Conservation (phyloP, 64 coral and sea anemone species). For the Montipora capricornis region DNA sequence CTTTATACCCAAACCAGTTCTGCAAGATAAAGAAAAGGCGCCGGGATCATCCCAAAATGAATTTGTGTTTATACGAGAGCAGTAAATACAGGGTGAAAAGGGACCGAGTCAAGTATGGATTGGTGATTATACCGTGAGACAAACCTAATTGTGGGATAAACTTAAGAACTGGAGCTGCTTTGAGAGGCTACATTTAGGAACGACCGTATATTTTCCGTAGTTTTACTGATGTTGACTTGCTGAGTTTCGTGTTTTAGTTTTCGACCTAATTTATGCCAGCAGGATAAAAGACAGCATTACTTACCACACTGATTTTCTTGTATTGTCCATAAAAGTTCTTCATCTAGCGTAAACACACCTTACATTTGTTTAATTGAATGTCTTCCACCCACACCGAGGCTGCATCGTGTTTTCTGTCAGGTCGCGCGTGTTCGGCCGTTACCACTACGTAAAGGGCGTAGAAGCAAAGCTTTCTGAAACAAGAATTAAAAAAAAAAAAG, state of each 20-base stretch:
- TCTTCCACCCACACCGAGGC: slow-evolving; percentile 65
- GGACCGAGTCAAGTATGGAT: too few relatives aligned
- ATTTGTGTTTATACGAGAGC: too few relatives aligned
- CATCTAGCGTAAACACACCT: slow-evolving; percentile 57
- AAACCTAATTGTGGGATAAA: too few relatives aligned
- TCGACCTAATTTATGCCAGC: too few relatives aligned
- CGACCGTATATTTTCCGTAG: too few relatives aligned
- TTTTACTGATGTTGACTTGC: too few relatives aligned
- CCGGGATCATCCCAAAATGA: too few relatives aligned
- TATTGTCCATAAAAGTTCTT: slow-evolving; percentile 64
- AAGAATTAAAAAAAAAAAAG: not conserved
- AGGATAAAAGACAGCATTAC: not conserved
- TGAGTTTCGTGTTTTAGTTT: too few relatives aligned
- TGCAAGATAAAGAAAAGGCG: not conserved
- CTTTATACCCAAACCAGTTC: not conserved
- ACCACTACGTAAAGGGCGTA: slow-evolving; percentile 13
- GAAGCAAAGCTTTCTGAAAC: not conserved
- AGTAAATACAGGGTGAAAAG: too few relatives aligned
- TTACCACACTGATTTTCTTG: slow-evolving; percentile 54
- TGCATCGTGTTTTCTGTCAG: slow-evolving; percentile 40
- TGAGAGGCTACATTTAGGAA: too few relatives aligned
- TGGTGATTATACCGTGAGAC: too few relatives aligned
- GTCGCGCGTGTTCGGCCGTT: slow-evolving; percentile 33
- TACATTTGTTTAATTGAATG: not conserved
- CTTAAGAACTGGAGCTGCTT: too few relatives aligned